phyloP scores from a whole-genome alignment of 1,140 invertebrate genomes.

The Calephelis nemesis region DNA sequence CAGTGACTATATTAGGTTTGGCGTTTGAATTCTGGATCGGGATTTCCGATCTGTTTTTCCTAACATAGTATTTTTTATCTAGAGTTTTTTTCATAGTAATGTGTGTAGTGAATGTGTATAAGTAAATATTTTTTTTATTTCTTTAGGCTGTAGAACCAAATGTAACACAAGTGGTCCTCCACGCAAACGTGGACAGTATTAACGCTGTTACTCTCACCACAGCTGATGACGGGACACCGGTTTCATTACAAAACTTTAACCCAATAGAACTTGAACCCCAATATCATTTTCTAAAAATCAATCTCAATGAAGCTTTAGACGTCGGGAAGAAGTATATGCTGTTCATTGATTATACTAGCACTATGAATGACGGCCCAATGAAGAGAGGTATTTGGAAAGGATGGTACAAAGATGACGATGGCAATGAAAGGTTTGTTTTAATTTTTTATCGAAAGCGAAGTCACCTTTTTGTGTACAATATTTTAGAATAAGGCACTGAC shows the following conservation, averaged over 20 bases:
- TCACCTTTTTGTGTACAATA: too few relatives aligned
- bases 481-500: too few relatives aligned
- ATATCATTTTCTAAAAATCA: slow-evolving; percentile 62
- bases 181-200: slow-evolving; percentile 60
- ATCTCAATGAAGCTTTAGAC: slow-evolving; percentile 40
- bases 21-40: too few relatives aligned
- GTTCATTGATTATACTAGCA: slow-evolving; percentile 51
- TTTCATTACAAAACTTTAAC: slow-evolving; percentile 32
- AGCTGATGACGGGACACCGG: slow-evolving; percentile 22
- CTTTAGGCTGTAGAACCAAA: slow-evolving; percentile 57
- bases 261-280: slow-evolving; percentile 42
- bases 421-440: slow-evolving; percentile 49
- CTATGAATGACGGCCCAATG: slow-evolving; percentile 70
- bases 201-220: slow-evolving; percentile 38
- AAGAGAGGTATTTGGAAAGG: slow-evolving; percentile 69
- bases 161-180: slow-evolving; percentile 54
- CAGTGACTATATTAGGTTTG: too few relatives aligned
- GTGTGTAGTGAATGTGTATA: too few relatives aligned
- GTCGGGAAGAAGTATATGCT: slow-evolving; percentile 50
- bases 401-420: slow-evolving; percentile 57
- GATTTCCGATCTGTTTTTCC: too few relatives aligned
- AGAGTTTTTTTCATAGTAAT: too few relatives aligned
- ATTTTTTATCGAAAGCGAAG: too few relatives aligned
- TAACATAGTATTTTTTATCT: too few relatives aligned
- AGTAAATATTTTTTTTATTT: too few relatives aligned